Conservation (phyloP, 2,113 vertebrate genomes). For the Eleginops maclovinus region DNA sequence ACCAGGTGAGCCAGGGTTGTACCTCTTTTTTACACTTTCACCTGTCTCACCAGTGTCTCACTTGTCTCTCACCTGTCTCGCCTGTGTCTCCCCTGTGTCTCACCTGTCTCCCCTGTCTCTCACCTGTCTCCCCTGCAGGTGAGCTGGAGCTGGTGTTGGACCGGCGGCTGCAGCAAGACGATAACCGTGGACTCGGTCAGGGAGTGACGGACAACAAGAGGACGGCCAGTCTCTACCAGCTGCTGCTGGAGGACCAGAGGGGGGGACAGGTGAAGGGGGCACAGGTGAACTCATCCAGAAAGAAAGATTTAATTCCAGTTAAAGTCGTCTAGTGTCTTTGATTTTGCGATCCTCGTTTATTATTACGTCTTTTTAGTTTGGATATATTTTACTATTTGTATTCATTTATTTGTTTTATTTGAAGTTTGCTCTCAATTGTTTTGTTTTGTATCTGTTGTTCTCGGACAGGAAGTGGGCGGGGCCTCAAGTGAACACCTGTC, state of each 20-base stretch:
- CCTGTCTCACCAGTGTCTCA: no score
- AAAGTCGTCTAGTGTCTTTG: no score
- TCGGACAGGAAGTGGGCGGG: conserved; percentile 78
- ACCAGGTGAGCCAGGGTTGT: no score
- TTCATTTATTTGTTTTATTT: background rate
- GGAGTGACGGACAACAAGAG: conserved; percentile 95
- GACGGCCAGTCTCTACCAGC: conserved; percentile 88
- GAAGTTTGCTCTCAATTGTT: background rate
- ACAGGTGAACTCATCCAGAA: no score
- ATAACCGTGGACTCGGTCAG: conserved; percentile 95
- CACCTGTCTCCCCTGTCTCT: conserved; percentile 15
- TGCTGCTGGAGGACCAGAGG: conserved; percentile 87
- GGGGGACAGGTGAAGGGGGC: conserved; percentile 36
- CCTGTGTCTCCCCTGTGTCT: conserved; percentile 41
- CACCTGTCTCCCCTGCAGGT: conserved; percentile 77
- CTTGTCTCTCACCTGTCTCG: conserved; percentile 18
- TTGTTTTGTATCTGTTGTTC: background rate
- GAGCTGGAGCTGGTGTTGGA: conserved; percentile 95
- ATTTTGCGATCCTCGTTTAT: no score
- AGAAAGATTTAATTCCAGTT: no score
- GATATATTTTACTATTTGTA: background rate
- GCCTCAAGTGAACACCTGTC: conserved; percentile 88
- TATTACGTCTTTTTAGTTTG: background rate
- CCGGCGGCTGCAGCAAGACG: conserved; percentile 94
- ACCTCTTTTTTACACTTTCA: no score